Conservation (phyloP, 2,113 vertebrate genomes). For the Eublepharis macularius region DNA sequence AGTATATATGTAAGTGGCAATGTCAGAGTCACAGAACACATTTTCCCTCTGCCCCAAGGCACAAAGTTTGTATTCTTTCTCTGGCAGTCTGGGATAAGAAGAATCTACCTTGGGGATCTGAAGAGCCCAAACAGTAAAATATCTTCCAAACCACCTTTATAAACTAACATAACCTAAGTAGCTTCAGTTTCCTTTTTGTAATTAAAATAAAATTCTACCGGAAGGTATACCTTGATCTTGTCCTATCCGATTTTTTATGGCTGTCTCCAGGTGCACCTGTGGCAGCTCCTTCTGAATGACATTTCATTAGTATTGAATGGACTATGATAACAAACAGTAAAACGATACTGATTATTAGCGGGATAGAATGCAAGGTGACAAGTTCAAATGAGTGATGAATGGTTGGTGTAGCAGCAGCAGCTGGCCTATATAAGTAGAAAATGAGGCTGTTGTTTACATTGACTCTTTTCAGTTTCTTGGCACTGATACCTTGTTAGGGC, state of each 20-base stretch:
- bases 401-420: constrained; percentile 32
- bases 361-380: constrained; percentile 45
- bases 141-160: constrained; percentile 25
- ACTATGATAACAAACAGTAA: constrained; percentile 41
- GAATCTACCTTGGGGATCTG: background rate
- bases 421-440: constrained; percentile 3
- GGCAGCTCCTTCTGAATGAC: constrained; percentile 30
- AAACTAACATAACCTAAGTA: constrained; percentile 35
- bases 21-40: background rate
- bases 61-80: constrained; percentile 14
- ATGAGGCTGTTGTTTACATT: background rate
- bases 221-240: background rate
- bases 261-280: background rate
- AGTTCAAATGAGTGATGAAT: constrained; percentile 47
- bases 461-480: background rate
- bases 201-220: constrained; percentile 54
- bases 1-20: constrained; percentile 10
- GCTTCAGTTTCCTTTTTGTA: constrained; percentile 30
- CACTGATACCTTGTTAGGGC: background rate
- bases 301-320: constrained; percentile 6
- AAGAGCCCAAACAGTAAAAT: background rate
- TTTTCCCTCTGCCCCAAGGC: background rate
- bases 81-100: background rate
- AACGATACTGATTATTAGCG: constrained; percentile 25
- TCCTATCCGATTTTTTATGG: background rate